Evolutionary conservation across 1,140 invertebrate genomes (phyloP), one percentile per base, ranked within the genome.

Genomic region (Drosophila watanabei): DNA sequence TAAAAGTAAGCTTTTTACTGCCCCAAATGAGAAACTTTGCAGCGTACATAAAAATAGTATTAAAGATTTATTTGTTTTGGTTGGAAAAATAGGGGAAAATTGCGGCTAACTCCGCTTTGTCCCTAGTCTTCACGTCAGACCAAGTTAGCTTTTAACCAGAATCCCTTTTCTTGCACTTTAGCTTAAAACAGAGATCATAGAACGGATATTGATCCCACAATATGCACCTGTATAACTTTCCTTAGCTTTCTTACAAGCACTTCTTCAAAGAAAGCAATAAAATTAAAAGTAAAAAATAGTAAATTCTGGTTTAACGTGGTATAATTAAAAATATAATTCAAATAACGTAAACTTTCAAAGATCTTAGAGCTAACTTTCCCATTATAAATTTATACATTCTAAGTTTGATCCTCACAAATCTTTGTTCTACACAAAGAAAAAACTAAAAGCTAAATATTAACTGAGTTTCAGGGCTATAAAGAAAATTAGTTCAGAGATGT

Each of bases 1-100:
- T 57, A 64, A 41, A 56, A 41, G 4, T 41, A 64, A 57, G 62
- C n/a, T 64, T 64, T 16, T 54, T 56, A 28, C 33, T 16, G 9
- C 33, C 4, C 8, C 48, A 18, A 30, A 11, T 28, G 16, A 41
- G 41, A 14, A 18, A 63, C 8, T 30, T 37, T 39, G 4, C 2
- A n/a, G 18, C 11, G 16, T 6, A 32, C 16, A 28, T 41, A 48
- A 13, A 51, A 64, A 64, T 16, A 4, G 18, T 14, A 49, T 43
- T 41, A 20, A 8, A 51, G 20, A 56, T 68, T 28, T 68, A 61
- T 62, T 68, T 28, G 13, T 46, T 37, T 60, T 24, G 16, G 41
- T 33, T 32, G 20, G 41, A 39, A 45, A 41, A 35, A 49, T 18
- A 32, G 11, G 4, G 13, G 9, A 8, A 3, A 35, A 35, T 54